Percentiles rank a stretch among this genome's conserved stretches.
phyloP scores from a whole-genome alignment of 2,113 vertebrate genomes.

The Neolamprologus longior region DNA sequence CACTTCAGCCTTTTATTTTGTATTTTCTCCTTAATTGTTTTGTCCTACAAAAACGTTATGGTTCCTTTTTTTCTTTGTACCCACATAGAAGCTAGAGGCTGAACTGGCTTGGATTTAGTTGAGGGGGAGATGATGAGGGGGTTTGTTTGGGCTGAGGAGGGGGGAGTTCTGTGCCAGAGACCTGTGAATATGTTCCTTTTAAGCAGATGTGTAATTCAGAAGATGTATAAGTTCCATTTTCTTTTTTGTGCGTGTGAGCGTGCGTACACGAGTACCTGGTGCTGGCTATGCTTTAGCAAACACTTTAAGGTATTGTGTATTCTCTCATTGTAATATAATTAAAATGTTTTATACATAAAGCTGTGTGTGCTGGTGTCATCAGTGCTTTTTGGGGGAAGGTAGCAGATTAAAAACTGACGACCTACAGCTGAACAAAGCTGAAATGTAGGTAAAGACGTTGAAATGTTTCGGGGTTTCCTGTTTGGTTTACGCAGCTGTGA shows the following conservation, averaged over 20 bases:
- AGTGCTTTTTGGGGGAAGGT: background rate
- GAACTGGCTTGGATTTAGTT: background rate
- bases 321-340: slow-evolving; percentile 86
- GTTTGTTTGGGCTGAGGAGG: slow-evolving; percentile 20
- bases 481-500: slow-evolving; percentile 40
- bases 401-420: background rate
- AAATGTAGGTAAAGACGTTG: background rate
- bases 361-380: background rate
- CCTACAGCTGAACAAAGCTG: background rate
- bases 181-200: slow-evolving; percentile 72
- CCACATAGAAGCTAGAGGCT: background rate
- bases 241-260: slow-evolving; percentile 32
- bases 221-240: slow-evolving; percentile 65
- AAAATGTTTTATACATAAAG: slow-evolving; percentile 82
- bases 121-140: background rate
- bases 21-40: background rate
- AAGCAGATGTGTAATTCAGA: slow-evolving; percentile 64
- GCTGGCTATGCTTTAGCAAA: slow-evolving; percentile 68
- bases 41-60: background rate
- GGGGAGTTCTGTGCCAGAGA: slow-evolving; percentile 80
- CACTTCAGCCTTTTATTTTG: background rate
- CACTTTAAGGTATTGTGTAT: slow-evolving; percentile 72
- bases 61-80: background rate
- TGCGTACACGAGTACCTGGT: slow-evolving; percentile 59
- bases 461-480: slow-evolving; percentile 27